Evolutionary conservation across 2,888 invertebrate genomes (phyloP).

Genomic region (Lasioglossum zephyrum): DNA sequence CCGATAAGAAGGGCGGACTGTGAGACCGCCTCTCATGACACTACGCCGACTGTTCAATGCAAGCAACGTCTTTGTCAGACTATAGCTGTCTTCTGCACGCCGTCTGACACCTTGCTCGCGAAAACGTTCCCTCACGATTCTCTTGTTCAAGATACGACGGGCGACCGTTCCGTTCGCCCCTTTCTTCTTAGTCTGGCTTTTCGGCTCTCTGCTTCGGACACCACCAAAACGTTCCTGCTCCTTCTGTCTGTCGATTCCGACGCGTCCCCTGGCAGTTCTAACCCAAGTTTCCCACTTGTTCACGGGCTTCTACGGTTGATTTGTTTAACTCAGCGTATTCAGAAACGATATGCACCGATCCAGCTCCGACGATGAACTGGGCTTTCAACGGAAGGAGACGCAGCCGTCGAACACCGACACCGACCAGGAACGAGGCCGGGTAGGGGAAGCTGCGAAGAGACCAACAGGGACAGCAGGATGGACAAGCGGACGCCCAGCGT

Average conservation of each 20-base stretch:
- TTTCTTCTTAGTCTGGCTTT: not conserved
- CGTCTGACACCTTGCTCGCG: constrained; percentile 35
- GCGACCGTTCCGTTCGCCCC: constrained; percentile 52
- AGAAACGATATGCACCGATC: constrained; percentile 58
- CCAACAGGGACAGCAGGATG: constrained; percentile 26
- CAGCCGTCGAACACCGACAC: constrained; percentile 29
- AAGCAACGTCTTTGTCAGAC: constrained; percentile 73
- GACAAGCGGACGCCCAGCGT: constrained; percentile 66
- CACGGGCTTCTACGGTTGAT: not conserved
- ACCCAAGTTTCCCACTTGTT: not conserved
- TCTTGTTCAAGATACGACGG: constrained; percentile 34
- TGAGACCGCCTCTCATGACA: constrained; percentile 85
- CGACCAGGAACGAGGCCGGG: constrained; percentile 22
- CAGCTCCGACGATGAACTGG: constrained; percentile 76
- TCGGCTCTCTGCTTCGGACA: not conserved
- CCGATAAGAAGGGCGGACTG: constrained; percentile 83
- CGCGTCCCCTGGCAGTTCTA: not conserved
- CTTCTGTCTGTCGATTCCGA: not conserved
- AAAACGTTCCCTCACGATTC: constrained; percentile 29
- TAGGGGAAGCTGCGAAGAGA: constrained; percentile 34
- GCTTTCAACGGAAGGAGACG: constrained; percentile 52
- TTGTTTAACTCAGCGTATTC: not conserved
- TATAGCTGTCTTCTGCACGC: constrained; percentile 62
- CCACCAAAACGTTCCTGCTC: not conserved
- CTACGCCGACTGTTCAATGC: constrained; percentile 80